Percentiles rank a stretch among this genome's conserved stretches.
phyloP scores from a whole-genome alignment of 2,888 invertebrate genomes.

The Aelia acuminata region DNA sequence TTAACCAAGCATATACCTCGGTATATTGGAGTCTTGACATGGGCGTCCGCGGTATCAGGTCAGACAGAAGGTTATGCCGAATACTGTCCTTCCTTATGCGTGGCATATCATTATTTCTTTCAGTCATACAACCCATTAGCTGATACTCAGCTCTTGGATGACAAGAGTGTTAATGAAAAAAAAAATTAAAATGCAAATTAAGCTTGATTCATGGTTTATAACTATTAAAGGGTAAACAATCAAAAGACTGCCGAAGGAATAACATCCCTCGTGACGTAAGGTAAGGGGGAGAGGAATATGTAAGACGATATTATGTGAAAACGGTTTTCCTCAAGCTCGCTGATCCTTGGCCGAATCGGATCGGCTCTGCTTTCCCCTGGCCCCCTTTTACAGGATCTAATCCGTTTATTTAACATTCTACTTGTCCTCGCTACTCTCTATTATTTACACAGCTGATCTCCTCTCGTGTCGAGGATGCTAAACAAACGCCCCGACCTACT shows the following conservation, averaged over 20 bases:
- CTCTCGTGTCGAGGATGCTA: background rate
- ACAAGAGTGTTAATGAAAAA: no score
- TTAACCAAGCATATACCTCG: no score
- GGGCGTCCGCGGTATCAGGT: no score
- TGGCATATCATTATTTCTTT: no score
- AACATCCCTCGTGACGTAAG: background rate
- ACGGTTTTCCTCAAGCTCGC: slow-evolving; percentile 10
- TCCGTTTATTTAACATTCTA: slow-evolving; percentile 31
- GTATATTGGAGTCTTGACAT: no score
- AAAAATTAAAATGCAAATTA: no score
- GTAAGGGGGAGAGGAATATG: background rate
- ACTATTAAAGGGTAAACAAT: background rate
- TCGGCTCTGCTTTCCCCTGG: slow-evolving; percentile 1
- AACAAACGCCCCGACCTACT: background rate
- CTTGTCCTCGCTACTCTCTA: slow-evolving; percentile 13
- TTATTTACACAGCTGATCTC: slow-evolving; percentile 36
- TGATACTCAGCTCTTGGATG: no score
- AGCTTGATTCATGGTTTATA: no score
- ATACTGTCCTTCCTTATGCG: no score
- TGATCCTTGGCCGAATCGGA: background rate
- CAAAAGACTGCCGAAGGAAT: no score
- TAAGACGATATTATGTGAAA: slow-evolving; percentile 9
- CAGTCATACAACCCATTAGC: no score
- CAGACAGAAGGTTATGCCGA: no score
- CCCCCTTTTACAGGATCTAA: slow-evolving; percentile 10